Base-by-base conservation (phyloP, 2,888 invertebrate genomes). In the Aproaerema taeniolella region DNA sequence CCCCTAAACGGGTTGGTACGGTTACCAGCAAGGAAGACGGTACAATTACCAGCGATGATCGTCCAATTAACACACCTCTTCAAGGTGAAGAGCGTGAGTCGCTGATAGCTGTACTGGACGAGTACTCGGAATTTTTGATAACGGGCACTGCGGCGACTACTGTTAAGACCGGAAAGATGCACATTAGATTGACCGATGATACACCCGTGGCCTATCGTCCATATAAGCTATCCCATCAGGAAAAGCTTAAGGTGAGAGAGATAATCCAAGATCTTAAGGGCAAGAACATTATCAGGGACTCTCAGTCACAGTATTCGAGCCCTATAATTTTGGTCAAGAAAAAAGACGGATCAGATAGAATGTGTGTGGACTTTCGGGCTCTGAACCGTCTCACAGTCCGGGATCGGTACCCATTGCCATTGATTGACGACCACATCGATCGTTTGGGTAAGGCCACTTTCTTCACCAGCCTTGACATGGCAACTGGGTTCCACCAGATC, bases 241-340 rank as follows among this genome's bases (percentile, higher is more conserved):
- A 45, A 11, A 45, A 30, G 8, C 12, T 30, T 1, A 26, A 33
- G n/a, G 41, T 44, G 7, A 33, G 44, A 5, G 35, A 38, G 0
- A 44, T 41, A 1, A 30, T 43, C n/a, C 24, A 15, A 8, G 44
- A 41, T 14, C 13, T 44, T 9, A 13, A 30, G 14, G 31, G 30
- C 6, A 44, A 44, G 20, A 33, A 30, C 1, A 31, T 44, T 30
- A 38, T 44, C 20, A 14, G 31, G 7, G 39, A 39, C 13, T 42
- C 42, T 0, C 12, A 42, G 11, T 62, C 58, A 0, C 39, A 47
- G 13, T 60, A 47, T 40, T 41, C 51, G 10, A 57, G 59, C 32
- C 55, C 55, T 1, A 42, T 59, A 8, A 47, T 56, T 4, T 34
- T 58, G 1, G 54, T 51, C 0, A 49, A 45, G 30, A 62, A 59